Evolutionary conservation across 2,888 invertebrate genomes (phyloP).

Genomic region (Lymantria dispar): DNA sequence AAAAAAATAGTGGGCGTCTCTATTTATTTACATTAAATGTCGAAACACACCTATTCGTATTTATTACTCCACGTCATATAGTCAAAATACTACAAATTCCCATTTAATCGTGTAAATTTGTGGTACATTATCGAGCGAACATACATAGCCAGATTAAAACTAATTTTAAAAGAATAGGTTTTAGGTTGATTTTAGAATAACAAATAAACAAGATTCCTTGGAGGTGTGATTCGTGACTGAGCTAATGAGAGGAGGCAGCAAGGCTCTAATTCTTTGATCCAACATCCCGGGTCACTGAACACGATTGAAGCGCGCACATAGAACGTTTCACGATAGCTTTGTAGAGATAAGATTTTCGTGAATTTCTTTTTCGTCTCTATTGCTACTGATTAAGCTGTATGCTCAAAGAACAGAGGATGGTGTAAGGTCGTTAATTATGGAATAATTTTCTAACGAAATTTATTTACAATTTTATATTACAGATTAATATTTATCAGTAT

Average conservation of each 20-base stretch:
- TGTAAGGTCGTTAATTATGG: not conserved
- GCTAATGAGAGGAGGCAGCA: conserved; percentile 61
- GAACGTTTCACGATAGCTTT: conserved; percentile 26
- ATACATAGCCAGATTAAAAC: not conserved
- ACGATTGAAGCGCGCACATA: conserved; percentile 31
- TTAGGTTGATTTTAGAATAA: conserved; percentile 13
- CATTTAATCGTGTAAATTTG: conserved; percentile 8
- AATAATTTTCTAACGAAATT: not conserved
- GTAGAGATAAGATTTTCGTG: conserved; percentile 24
- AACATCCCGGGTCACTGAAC: conserved; percentile 73
- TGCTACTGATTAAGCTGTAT: not conserved
- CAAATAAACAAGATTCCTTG: conserved; percentile 33
- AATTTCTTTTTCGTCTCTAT: not conserved
- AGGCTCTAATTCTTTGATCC: conserved; percentile 68
- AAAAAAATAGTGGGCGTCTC: no score
- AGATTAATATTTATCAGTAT: no score
- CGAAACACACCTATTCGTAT: no score
- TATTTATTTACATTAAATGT: no score
- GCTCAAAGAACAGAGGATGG: not conserved
- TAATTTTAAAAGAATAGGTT: not conserved
- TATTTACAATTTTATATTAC: no score
- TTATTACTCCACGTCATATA: not conserved
- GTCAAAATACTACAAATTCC: conserved; percentile 20
- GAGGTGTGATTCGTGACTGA: conserved; percentile 62
- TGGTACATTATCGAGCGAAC: conserved; percentile 14